Evolutionary conservation across 1,140 invertebrate genomes (phyloP), one percentile per base, ranked within the genome.

Genomic region (Drosophila quadrilineata): DNA sequence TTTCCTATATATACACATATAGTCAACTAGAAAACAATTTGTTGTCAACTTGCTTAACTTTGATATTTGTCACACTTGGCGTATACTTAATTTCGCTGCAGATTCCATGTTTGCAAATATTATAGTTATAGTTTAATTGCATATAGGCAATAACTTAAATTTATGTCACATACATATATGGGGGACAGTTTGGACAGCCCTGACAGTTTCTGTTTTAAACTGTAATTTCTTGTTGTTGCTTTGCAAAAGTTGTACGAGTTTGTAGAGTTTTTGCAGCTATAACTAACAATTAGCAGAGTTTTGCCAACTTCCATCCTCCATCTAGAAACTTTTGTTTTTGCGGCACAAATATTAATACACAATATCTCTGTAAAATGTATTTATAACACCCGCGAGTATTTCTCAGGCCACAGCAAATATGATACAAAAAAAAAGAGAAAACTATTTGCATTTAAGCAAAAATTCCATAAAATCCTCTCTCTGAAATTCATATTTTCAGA

Each of bases 291-390:
- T 71, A 80, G 41, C 50, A 71, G 58, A 31, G 17, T 16, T 8
- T 8, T 17, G 8, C n/a, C 2, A 9, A n/a, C 9, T 6, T 4
- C 9, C 4, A 2, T 21, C 33, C 19, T 14, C 9, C 22, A 4
- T 31, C 21, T 35, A 31, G 29, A 82, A 84, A 84, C 40, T 72
- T 65, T 57, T 65, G 26, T 58, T 65, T n/a, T n/a, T n/a, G n/a
- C n/a, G n/a, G n/a, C n/a, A 45, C 58, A 50, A 58, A 74, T 85
- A 77, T 84, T 84, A 84, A 85, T 84, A 57, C 74, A 65, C 69
- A 59, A 57, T 73, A 77, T 84, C 74, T 85, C 73, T 77, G 69
- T 70, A 74, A 84, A 84, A 79, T 82, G 63, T 77, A 77, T 82
- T 84, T 84, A 82, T 85, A 70, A 19, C 49, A 52, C 74, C 77